A percentile compares a stretch with the other conserved stretches of the same genome.
phyloP scores from a whole-genome alignment of 2,113 vertebrate species.

The Microtus oregoni region DNA sequence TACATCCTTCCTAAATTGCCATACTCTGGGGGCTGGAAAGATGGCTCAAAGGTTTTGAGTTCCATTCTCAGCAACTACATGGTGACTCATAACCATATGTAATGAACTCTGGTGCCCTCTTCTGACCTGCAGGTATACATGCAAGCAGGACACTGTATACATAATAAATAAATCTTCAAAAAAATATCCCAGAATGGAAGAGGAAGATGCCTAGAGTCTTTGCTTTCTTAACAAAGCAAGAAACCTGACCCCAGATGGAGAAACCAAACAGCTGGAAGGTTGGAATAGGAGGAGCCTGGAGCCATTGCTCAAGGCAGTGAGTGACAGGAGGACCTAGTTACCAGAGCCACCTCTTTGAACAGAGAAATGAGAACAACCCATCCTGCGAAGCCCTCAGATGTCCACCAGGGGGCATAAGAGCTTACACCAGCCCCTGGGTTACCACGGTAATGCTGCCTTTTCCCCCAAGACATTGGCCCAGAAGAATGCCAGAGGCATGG shows the following conservation, averaged over 20 bases:
- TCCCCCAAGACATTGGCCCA: rapidly evolving
- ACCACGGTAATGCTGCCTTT: not conserved
- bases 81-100: too few relatives aligned
- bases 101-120: too few relatives aligned
- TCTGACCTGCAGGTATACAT: too few relatives aligned
- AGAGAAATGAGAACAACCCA: rapidly evolving
- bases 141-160: too few relatives aligned
- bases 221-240: not conserved
- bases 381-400: not conserved
- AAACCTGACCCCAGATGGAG: not conserved
- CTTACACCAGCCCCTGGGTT: not conserved
- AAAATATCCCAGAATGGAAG: not conserved
- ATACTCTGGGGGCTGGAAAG: too few relatives aligned
- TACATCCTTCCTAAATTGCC: not conserved
- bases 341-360: not conserved
- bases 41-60: too few relatives aligned
- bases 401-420: slow-evolving; percentile 18
- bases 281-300: not conserved
- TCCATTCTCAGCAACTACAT: too few relatives aligned
- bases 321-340: not conserved
- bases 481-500: not conserved
- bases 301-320: not conserved
- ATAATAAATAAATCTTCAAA: too few relatives aligned
- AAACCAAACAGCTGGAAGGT: not conserved
- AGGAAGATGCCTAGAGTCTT: not conserved